Evolutionary conservation across 1,140 invertebrate genomes (phyloP).

Genomic region (Drosophila lini): DNA sequence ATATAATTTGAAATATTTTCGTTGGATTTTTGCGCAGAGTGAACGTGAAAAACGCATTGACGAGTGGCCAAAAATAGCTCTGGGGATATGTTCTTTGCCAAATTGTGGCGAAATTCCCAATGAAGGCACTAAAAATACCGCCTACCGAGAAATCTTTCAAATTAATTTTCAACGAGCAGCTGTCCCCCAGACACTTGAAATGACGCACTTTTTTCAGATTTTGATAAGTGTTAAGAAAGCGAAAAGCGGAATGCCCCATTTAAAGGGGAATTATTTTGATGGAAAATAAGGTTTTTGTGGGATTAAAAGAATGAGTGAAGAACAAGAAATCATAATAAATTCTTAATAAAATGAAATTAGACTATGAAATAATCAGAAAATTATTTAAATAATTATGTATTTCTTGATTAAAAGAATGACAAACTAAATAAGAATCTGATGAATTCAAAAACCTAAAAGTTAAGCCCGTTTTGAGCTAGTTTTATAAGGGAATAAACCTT

Average conservation of each 20-base stretch:
- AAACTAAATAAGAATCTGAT: not conserved
- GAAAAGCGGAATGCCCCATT: conserved; percentile 1
- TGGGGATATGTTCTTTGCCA: conserved; percentile 39
- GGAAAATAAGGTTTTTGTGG: not conserved
- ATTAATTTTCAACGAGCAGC: conserved; percentile 16
- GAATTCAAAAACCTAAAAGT: not conserved
- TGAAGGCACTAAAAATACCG: conserved; percentile 40
- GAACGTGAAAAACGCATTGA: conserved; percentile 66
- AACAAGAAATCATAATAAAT: not conserved
- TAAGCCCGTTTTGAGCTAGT: not conserved
- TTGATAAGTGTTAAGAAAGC: conserved; percentile 10
- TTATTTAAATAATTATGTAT: not conserved
- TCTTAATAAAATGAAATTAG: too few species aligned
- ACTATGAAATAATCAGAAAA: too few species aligned
- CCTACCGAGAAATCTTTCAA: conserved; percentile 17
- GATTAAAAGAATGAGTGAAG: too few species aligned
- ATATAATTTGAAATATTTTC: conserved; percentile 49
- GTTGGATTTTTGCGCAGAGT: conserved; percentile 46
- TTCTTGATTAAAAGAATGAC: not conserved
- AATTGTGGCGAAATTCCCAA: conserved; percentile 71
- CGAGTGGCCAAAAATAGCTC: conserved; percentile 41
- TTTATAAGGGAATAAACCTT: not conserved
- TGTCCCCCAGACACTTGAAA: conserved; percentile 19
- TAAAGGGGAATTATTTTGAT: not conserved
- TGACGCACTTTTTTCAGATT: conserved; percentile 32